These are phyloP conservation scores for Leptopilina boulardi DNA, from an alignment of 1,140 invertebrate species.

Conservation along the genomic window DNA sequence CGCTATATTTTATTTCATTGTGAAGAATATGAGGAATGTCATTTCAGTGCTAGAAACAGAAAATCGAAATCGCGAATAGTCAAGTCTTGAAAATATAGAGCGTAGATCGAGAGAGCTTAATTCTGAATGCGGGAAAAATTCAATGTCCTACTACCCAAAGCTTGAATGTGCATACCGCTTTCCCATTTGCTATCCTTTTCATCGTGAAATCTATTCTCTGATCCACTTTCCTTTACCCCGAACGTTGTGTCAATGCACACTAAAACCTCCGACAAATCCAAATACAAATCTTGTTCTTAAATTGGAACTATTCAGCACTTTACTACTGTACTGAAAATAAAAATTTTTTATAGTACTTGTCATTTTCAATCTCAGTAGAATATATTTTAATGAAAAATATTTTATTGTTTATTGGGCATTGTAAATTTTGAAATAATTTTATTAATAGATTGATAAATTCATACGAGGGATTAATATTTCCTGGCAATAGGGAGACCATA, in stretches of 20 bases:
- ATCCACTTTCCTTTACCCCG: conserved; percentile 31
- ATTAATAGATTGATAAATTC: not conserved
- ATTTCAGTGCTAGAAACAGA: conserved; percentile 36
- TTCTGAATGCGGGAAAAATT: conserved; percentile 60
- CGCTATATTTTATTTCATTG: not conserved
- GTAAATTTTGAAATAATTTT: too few relatives aligned
- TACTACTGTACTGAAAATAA: not conserved
- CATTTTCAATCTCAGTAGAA: not conserved
- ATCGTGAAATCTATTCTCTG: conserved; percentile 50
- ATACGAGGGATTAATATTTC: not conserved
- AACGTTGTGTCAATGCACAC: conserved; percentile 34
- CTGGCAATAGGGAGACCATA: not conserved
- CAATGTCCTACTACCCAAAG: conserved; percentile 46
- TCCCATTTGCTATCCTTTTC: conserved; percentile 52
- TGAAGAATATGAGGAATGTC: not conserved
- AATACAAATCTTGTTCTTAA: conserved; percentile 16
- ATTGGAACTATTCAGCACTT: conserved; percentile 9
- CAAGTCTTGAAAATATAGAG: conserved; percentile 49
- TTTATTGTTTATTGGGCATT: too few relatives aligned
- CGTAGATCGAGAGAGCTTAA: conserved; percentile 62
- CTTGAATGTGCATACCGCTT: conserved; percentile 48
- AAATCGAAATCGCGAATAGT: conserved; percentile 53
- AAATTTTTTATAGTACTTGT: not conserved
- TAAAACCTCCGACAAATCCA: conserved; percentile 20
- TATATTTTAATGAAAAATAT: not conserved